Conservation (phyloP, 2,113 vertebrate species). For the Phoenicopterus ruber region DNA sequence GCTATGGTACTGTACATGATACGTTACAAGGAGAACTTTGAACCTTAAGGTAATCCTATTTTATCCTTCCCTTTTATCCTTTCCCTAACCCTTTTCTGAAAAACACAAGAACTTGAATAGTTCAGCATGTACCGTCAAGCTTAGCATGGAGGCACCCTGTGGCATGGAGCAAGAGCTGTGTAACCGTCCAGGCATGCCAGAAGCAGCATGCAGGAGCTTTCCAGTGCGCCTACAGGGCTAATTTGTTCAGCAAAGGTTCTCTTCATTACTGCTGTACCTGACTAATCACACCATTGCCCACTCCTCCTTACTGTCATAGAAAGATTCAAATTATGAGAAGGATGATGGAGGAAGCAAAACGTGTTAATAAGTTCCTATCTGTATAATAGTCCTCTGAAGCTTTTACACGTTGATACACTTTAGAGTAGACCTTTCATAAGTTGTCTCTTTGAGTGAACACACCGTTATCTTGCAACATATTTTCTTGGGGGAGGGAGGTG, state of each 20-base stretch:
- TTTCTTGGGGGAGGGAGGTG: not conserved
- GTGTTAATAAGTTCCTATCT: not conserved
- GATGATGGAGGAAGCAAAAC: not conserved
- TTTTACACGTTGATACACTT: not conserved
- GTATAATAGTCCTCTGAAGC: not conserved
- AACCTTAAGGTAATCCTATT: not conserved
- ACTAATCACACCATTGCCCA: not conserved
- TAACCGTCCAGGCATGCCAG: not conserved
- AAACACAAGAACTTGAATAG: not conserved
- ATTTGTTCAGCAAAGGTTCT: not conserved
- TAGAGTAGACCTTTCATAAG: not conserved
- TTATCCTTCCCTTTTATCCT: not conserved
- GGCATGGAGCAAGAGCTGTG: not conserved
- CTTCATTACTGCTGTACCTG: not conserved
- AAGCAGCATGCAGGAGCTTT: not conserved
- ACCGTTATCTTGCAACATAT: not conserved
- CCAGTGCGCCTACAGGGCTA: not conserved
- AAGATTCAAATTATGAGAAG: not conserved
- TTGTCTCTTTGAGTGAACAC: not conserved
- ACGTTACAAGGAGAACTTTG: not conserved
- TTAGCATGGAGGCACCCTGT: not conserved
- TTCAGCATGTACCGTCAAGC: not conserved
- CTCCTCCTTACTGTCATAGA: not conserved
- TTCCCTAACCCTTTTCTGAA: not conserved
- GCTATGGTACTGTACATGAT: not conserved